These are phyloP conservation scores for Eonycteris spelaea DNA, from an alignment of 2,113 vertebrate genomes.

Conservation along the genomic window DNA sequence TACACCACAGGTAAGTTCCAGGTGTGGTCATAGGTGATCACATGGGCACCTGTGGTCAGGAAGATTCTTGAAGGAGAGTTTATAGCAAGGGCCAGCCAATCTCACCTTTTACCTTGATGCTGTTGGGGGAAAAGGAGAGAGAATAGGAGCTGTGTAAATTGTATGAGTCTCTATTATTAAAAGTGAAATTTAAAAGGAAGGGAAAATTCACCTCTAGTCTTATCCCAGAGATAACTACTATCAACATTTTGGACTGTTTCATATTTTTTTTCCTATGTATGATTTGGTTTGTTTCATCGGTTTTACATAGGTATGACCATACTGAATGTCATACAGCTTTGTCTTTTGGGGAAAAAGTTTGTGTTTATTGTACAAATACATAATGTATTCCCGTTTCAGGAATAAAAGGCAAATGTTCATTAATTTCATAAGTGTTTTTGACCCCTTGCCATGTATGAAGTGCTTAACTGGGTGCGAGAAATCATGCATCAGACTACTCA, in stretches of 20 bases:
- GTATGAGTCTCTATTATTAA: not conserved
- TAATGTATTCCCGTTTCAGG: not conserved
- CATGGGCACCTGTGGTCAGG: not conserved
- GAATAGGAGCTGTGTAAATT: not conserved
- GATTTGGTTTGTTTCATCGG: not conserved
- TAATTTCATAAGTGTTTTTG: not conserved
- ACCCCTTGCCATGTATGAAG: not conserved
- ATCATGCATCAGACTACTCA: not conserved
- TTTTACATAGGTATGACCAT: not conserved
- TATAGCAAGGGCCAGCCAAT: not conserved
- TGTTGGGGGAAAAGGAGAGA: not conserved
- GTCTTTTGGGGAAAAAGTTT: not conserved
- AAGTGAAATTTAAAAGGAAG: not conserved
- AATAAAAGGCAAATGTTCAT: not conserved
- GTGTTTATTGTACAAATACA: not conserved
- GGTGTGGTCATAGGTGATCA: not conserved
- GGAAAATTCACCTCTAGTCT: not conserved
- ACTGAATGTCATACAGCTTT: not conserved
- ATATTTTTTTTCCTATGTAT: not conserved
- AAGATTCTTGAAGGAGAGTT: not conserved
- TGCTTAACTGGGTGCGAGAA: not conserved
- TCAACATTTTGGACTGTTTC: not conserved
- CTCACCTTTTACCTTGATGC: not conserved
- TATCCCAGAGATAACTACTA: not conserved
- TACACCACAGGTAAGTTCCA: not conserved